These are phyloP conservation scores for Passerina amoena DNA, from an alignment of 2,113 vertebrate species.

Conservation along the genomic window DNA sequence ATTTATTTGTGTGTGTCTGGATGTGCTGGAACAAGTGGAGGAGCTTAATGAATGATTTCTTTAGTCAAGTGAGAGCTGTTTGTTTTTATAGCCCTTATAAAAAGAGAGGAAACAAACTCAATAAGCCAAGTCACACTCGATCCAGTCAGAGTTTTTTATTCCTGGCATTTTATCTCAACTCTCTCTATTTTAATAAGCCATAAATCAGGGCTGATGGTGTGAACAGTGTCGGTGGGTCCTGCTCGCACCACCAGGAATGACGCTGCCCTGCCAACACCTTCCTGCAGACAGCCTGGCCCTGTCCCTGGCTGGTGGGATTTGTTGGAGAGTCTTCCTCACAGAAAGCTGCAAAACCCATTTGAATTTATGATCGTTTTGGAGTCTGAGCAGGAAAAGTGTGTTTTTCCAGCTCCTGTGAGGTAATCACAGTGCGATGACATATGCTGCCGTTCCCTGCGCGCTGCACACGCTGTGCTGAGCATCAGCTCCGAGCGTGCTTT, in stretches of 20 bases:
- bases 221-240: neutral
- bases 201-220: constrained; percentile 46
- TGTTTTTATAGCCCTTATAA: constrained; percentile 58
- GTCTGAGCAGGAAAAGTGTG: constrained; percentile 24
- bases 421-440: constrained; percentile 16
- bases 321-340: constrained; percentile 32
- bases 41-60: constrained; percentile 49
- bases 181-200: constrained; percentile 29
- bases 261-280: neutral
- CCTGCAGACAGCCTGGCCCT: neutral
- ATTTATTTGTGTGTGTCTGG: neutral
- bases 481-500: neutral
- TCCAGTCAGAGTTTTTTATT: constrained; percentile 45
- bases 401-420: constrained; percentile 45
- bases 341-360: constrained; percentile 38
- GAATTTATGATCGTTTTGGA: constrained; percentile 19
- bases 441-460: neutral
- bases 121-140: constrained; percentile 58
- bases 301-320: neutral
- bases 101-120: constrained; percentile 63
- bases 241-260: neutral
- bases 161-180: constrained; percentile 53
- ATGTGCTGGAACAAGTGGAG: constrained; percentile 8
- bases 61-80: constrained; percentile 51
- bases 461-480: constrained; percentile 4